Base-by-base conservation (phyloP, 2,888 invertebrate species). In the Eumerus sabulonum region DNA sequence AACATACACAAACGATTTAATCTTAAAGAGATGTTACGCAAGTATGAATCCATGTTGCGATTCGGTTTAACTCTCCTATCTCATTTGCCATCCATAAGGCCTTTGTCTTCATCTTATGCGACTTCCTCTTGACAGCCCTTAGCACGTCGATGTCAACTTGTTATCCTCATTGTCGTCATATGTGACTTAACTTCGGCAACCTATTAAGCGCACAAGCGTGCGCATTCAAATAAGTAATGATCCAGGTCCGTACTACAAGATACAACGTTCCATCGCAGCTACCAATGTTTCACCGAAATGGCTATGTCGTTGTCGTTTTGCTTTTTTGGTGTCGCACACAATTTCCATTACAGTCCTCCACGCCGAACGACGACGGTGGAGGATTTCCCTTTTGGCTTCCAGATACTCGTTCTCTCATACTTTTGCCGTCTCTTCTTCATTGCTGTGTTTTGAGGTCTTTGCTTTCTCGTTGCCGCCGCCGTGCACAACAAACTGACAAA, bases 261-360 rank as follows among this genome's bases (percentile, higher is more conserved):
- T 63, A 64, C 11, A 70, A 73, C 63, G 27, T 27, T 27, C 7
- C 38, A 47, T 67, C 67, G 60, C 73, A 72, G 72, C 73, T 77
- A 77, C 60, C 64, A 79, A 79, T 64, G 64, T 79, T 79, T 79
- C 74, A 79, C 74, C 79, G 59, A 79, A 79, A 73, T 74, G 74
- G 74, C 68, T 73, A 79, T 73, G 74, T 73, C 60, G 60, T 67
- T 56, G 66, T 66, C 53, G 56, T 73, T 36, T 57, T 44, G 44
- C n/a, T n/a, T n/a, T 36, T 44, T 62, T 53, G 47, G 53, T 66
- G 60, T 64, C 19, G 51, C 45, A 64, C 64, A 64, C 59, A 76
- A 71, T 64, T 76, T 62, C 36, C 76, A 76, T 79, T 74, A 38
- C 64, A 79, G 68, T 79, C 74, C 64, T 64, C 50, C 42, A n/a